A percentile compares a stretch with the other conserved stretches of the same genome.
phyloP scores from a whole-genome alignment of 2,113 vertebrate species.

The Xiphophorus hellerii region DNA sequence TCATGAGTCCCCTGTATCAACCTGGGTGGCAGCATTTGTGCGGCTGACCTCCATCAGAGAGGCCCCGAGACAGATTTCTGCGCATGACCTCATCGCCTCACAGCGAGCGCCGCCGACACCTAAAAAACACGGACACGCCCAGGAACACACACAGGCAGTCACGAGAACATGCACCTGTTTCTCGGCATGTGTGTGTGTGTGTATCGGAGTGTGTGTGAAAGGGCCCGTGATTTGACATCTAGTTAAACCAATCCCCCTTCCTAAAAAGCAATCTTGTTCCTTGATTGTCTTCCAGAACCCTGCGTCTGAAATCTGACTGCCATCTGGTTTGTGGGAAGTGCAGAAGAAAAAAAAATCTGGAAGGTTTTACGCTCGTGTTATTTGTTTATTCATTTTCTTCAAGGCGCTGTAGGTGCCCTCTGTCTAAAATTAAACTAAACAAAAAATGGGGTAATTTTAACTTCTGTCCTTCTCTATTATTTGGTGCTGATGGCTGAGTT shows the following conservation, averaged over 20 bases:
- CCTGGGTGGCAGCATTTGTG: constrained; percentile 45
- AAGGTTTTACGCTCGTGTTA: constrained; percentile 57
- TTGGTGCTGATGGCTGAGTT: background rate
- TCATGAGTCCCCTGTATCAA: constrained; percentile 64
- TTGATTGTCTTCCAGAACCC: constrained; percentile 76
- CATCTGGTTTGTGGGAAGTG: constrained; percentile 72
- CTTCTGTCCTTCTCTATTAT: background rate
- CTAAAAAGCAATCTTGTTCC: constrained; percentile 74
- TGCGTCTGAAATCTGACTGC: constrained; percentile 72
- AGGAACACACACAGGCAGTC: constrained; percentile 14
- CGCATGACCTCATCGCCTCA: constrained; percentile 55
- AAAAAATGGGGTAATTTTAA: background rate
- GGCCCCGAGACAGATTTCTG: constrained; percentile 45
- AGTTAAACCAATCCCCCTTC: constrained; percentile 68
- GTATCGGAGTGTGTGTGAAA: constrained; percentile 12
- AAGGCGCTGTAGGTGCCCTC: background rate
- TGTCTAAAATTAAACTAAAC: constrained; percentile 28
- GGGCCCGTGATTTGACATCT: constrained; percentile 68
- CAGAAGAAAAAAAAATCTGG: constrained; percentile 47
- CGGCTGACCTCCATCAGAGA: constrained; percentile 62
- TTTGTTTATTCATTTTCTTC: constrained; percentile 55
- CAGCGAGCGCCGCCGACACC: constrained; percentile 17
- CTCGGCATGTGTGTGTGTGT: background rate
- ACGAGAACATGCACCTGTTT: constrained; percentile 19
- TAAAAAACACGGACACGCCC: constrained; percentile 32